Conservation (phyloP, 2,888 invertebrate species). For the Suillia variegata region DNA sequence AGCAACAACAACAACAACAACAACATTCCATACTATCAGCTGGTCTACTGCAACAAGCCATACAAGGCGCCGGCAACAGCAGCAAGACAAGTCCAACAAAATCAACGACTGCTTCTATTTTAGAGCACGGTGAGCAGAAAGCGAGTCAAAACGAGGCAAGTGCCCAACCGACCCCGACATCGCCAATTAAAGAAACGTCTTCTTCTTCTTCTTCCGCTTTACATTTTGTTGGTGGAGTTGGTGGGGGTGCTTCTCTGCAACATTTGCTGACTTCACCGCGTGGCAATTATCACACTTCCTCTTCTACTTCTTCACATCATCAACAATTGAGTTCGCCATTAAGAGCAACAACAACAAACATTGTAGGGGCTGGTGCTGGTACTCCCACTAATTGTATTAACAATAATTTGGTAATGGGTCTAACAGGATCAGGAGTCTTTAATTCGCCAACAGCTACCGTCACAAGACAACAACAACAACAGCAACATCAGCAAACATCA, state of each 20-base stretch:
- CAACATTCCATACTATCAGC: slow-evolving; percentile 53
- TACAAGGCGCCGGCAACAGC: slow-evolving; percentile 49
- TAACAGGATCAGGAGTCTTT: slow-evolving; percentile 25
- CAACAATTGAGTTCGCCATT: too few species aligned
- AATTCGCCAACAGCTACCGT: slow-evolving; percentile 15
- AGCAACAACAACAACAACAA: slow-evolving; percentile 25
- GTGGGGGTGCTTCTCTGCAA: slow-evolving; percentile 40
- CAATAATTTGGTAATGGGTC: slow-evolving; percentile 46
- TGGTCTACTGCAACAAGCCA: slow-evolving; percentile 53
- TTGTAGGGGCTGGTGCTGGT: slow-evolving; percentile 33
- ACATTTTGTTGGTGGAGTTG: slow-evolving; percentile 22
- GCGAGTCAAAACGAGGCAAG: slow-evolving; percentile 65
- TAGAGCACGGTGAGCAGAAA: slow-evolving; percentile 62
- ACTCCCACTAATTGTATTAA: slow-evolving; percentile 36
- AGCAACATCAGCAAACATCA: slow-evolving; percentile 16
- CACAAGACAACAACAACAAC: slow-evolving; percentile 22
- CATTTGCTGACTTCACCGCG: slow-evolving; percentile 54
- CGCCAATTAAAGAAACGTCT: slow-evolving; percentile 45
- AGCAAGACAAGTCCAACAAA: slow-evolving; percentile 44
- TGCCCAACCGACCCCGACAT: slow-evolving; percentile 55
- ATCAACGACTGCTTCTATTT: slow-evolving; percentile 51
- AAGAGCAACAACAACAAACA: slow-evolving; percentile 54
- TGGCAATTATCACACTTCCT: slow-evolving; percentile 19
- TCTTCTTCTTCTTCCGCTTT: slow-evolving; percentile 17
- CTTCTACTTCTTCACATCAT: slow-evolving; percentile 21